A percentile compares a stretch with the other conserved stretches of the same genome.
phyloP scores from a whole-genome alignment of 1,140 invertebrate species.

The Hycleus phaleratus region DNA sequence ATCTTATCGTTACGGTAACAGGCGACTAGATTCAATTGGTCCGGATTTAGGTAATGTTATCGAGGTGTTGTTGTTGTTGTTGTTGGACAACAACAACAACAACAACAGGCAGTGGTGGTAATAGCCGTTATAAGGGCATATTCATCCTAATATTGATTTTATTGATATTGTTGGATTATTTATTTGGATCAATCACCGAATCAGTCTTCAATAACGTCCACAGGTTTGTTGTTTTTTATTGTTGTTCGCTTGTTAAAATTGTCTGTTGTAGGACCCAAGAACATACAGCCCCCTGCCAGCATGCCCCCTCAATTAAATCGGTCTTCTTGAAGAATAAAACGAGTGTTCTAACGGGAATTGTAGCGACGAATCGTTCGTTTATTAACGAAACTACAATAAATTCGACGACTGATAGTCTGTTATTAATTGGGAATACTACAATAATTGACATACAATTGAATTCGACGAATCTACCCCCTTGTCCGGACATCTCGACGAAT shows the following conservation, averaged over 20 bases:
- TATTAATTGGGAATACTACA: background rate
- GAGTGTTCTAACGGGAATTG: too few species aligned
- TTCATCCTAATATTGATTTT: slow-evolving; percentile 32
- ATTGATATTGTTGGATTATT: slow-evolving; percentile 31
- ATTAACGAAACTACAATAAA: too few species aligned
- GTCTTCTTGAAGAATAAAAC: background rate
- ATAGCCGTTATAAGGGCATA: slow-evolving; percentile 37
- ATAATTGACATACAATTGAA: slow-evolving; percentile 1
- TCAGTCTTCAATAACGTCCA: slow-evolving; percentile 23
- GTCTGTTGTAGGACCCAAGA: background rate
- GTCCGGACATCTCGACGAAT: slow-evolving; percentile 27
- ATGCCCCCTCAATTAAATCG: slow-evolving; percentile 1
- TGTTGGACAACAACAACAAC: slow-evolving; percentile 5
- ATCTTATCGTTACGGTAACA: too few species aligned
- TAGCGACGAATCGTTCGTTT: too few species aligned
- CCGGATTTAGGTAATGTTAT: slow-evolving; percentile 11
- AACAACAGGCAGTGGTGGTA: background rate
- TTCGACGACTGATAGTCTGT: too few species aligned
- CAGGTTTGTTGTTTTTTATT: slow-evolving; percentile 20
- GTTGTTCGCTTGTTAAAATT: too few species aligned
- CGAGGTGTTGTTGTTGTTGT: slow-evolving; percentile 28
- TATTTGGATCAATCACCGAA: slow-evolving; percentile 34
- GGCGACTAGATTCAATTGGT: too few species aligned
- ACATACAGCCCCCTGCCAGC: background rate
- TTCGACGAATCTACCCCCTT: slow-evolving; percentile 19